Conservation (phyloP, 2,888 invertebrate genomes). For the Diplazon laetatorius region DNA sequence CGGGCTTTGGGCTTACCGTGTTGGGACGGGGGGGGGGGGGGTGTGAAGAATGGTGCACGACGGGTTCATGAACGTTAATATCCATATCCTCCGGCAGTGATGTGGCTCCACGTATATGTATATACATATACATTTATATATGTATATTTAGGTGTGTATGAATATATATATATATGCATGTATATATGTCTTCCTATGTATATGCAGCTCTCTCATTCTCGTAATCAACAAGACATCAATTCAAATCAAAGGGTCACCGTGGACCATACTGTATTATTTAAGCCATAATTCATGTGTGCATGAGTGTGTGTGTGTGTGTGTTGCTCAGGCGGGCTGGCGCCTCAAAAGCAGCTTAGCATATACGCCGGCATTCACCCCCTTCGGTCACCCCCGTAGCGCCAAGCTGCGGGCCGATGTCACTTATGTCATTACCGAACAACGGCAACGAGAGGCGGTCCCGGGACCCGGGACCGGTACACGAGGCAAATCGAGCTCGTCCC, state of each 20-base stretch:
- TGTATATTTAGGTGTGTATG: not conserved
- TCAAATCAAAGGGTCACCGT: conserved; percentile 61
- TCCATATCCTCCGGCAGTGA: conserved; percentile 61
- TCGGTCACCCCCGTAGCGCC: conserved; percentile 27
- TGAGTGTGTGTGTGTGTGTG: not conserved
- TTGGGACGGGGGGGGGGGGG: no score
- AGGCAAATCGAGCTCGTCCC: not conserved
- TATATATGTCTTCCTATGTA: conserved; percentile 3
- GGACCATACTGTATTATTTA: conserved; percentile 52
- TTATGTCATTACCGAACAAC: not conserved
- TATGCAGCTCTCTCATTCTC: conserved; percentile 52
- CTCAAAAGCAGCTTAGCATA: conserved; percentile 34
- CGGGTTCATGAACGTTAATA: conserved; percentile 64
- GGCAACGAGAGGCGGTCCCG: no score
- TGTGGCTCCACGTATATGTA: conserved; percentile 37
- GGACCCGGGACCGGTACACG: not conserved
- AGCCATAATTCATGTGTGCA: conserved; percentile 47
- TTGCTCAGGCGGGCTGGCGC: conserved; percentile 31
- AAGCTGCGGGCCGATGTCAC: not conserved
- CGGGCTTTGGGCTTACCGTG: conserved; percentile 29
- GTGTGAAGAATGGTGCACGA: conserved; percentile 59
- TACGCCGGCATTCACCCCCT: conserved; percentile 22
- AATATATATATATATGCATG: not conserved
- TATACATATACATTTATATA: no score
- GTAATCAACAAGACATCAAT: conserved; percentile 66